These are phyloP conservation scores for Cercopithecus petaurista DNA, from an alignment of 2,797 vertebrate genomes.

Conservation along the genomic window DNA sequence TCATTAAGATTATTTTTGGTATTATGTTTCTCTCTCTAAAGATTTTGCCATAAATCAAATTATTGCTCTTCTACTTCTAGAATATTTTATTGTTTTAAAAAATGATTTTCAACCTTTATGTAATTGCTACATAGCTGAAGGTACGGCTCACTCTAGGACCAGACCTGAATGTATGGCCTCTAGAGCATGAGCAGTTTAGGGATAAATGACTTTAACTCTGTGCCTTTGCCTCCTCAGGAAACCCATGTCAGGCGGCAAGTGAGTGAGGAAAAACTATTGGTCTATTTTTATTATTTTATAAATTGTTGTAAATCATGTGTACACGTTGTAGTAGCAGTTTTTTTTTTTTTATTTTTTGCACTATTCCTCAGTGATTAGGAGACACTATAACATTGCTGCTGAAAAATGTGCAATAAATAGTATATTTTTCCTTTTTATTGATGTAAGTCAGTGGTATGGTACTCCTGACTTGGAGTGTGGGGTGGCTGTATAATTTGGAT, in stretches of 20 bases:
- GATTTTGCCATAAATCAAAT: not conserved
- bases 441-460: not conserved
- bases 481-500: not conserved
- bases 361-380: not conserved
- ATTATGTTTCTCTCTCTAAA: not conserved
- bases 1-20: not conserved
- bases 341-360: not conserved
- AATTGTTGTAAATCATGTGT: not conserved
- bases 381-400: not conserved
- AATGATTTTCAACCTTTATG: not conserved
- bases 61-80: not conserved
- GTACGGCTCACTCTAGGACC: too few relatives aligned
- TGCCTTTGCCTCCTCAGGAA: not conserved
- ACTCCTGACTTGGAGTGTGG: not conserved
- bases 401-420: not conserved
- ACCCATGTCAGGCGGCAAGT: not conserved
- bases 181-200: not conserved
- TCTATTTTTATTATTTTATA: not conserved
- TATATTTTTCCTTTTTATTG: not conserved
- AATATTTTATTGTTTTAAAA: not conserved
- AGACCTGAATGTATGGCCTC: not conserved
- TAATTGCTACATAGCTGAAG: not conserved
- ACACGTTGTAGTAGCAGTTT: fast-evolving
- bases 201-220: not conserved
- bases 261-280: not conserved